Conservation (phyloP, 92 coral and sea anemone species). For the Chrysogorgia sp. region DNA sequence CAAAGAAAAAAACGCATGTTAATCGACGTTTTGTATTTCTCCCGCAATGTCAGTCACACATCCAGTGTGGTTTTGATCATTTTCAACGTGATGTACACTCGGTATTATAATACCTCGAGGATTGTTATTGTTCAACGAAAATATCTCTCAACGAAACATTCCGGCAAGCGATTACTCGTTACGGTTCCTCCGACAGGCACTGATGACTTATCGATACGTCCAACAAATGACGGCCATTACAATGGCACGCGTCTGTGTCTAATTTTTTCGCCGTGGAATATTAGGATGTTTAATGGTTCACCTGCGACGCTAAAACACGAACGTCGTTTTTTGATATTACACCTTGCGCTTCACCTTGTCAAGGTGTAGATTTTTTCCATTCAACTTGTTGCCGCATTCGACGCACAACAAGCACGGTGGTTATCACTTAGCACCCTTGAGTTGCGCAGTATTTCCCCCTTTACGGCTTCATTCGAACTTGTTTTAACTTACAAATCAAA, state of each 20-base stretch:
- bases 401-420: background rate
- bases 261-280: conserved; percentile 10
- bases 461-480: no score
- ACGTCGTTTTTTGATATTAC: background rate
- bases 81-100: no score
- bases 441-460: background rate
- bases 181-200: conserved; percentile 28
- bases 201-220: conserved; percentile 12
- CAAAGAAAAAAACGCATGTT: no score
- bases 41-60: no score
- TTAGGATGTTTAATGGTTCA: conserved; percentile 17
- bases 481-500: no score
- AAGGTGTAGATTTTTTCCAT: background rate
- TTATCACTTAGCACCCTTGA: no score
- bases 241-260: conserved; percentile 41
- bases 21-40: no score
- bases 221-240: conserved; percentile 47
- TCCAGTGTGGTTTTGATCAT: no score
- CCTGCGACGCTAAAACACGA: conserved; percentile 8
- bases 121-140: conserved; percentile 4
- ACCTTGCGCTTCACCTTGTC: background rate
- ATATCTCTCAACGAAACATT: conserved; percentile 33
- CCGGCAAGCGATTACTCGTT: background rate
- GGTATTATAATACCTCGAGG: conserved; percentile 9
- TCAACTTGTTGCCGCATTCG: conserved; percentile 1